Conservation (phyloP, 30 jellyfish, hydroid and myxozoan genomes). For the Pseudorhiza aurosa region DNA sequence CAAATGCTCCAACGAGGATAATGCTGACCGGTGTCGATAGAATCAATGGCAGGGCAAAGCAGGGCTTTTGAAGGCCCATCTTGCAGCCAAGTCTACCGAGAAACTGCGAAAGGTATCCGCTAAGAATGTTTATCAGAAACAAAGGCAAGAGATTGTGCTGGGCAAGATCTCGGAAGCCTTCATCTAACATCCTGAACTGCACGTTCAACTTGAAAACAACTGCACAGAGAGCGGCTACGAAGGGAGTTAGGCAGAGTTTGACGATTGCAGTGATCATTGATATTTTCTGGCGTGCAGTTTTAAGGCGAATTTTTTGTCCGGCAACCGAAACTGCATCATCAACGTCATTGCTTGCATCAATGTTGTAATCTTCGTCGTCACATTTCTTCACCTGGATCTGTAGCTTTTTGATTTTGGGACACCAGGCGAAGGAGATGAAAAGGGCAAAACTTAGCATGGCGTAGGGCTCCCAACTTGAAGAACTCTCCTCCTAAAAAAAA, state of each 20-base stretch:
- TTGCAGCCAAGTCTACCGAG: conserved; percentile 80
- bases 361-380: not conserved
- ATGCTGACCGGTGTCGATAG: conserved; percentile 77
- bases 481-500: not conserved
- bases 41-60: conserved; percentile 80
- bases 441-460: conserved; percentile 16
- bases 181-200: not conserved
- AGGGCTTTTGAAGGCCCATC: conserved; percentile 71
- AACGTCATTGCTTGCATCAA: not conserved
- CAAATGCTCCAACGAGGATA: conserved; percentile 12
- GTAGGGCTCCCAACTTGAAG: not conserved
- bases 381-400: conserved; percentile 48
- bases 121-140: conserved; percentile 47
- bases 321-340: conserved; percentile 15
- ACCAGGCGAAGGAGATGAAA: conserved; percentile 70
- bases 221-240: conserved; percentile 47
- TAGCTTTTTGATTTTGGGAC: conserved; percentile 72
- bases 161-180: conserved; percentile 48
- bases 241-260: conserved; percentile 59
- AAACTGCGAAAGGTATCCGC: conserved; percentile 68
- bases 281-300: conserved; percentile 66
- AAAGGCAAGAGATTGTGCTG: not conserved
- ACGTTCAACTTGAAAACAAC: conserved; percentile 20
- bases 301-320: conserved; percentile 62
- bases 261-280: conserved; percentile 61